phyloP scores from a whole-genome alignment of 2,113 vertebrate genomes.

The Menidia beryllina region DNA sequence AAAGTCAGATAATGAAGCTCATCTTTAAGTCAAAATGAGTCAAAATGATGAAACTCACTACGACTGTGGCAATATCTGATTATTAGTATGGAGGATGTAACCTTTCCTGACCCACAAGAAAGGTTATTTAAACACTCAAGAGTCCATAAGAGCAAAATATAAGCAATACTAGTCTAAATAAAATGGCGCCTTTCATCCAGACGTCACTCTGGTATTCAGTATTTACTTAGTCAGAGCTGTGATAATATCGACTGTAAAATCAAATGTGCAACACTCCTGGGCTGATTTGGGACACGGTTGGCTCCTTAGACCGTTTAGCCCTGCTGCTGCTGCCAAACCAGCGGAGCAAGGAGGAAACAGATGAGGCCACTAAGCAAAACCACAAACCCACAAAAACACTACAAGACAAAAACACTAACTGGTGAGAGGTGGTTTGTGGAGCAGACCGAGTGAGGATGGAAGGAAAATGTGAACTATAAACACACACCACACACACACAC shows the following conservation, averaged over 20 bases:
- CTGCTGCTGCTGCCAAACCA: conserved; percentile 41
- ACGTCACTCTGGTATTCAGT: conserved; percentile 12
- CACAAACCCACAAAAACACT: conserved; percentile 22
- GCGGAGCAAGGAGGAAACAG: conserved; percentile 38
- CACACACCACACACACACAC: background rate
- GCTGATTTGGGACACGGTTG: conserved; percentile 33
- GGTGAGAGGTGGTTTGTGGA: conserved; percentile 8
- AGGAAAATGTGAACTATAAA: conserved; percentile 11
- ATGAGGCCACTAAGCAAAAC: conserved; percentile 58
- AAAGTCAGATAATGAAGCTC: too few species aligned
- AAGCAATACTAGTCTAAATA: background rate
- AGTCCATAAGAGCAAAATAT: conserved; percentile 23
- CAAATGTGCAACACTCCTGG: conserved; percentile 30
- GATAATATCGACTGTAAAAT: conserved; percentile 57
- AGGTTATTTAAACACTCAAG: conserved; percentile 30
- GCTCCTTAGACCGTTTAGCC: conserved; percentile 51
- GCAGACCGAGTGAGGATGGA: conserved; percentile 7
- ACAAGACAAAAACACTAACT: conserved; percentile 31
- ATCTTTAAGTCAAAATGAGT: background rate
- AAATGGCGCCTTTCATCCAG: conserved; percentile 29
- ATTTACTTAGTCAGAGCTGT: conserved; percentile 30
- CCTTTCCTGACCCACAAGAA: too few species aligned
- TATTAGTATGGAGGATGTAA: too few species aligned
- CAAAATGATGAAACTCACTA: too few species aligned
- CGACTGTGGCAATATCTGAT: too few species aligned